phyloP scores from a whole-genome alignment of 2,113 vertebrate genomes.

The Oreochromis tanganicae region DNA sequence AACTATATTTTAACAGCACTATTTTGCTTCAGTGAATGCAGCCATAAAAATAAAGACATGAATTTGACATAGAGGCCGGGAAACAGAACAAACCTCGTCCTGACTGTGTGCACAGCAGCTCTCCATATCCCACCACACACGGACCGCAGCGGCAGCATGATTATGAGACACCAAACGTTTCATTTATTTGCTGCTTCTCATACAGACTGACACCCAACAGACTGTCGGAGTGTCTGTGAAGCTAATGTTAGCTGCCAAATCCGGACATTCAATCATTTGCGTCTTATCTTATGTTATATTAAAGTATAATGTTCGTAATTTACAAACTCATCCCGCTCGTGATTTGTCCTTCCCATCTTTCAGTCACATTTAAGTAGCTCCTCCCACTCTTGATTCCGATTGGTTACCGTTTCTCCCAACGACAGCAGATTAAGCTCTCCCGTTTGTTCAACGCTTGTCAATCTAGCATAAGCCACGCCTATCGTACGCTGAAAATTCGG shows the following conservation, averaged over 20 bases:
- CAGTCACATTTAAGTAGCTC: not conserved
- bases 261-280: fast-evolving
- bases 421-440: fast-evolving
- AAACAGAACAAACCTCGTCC: slow-evolving; percentile 37
- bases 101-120: slow-evolving; percentile 4
- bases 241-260: not conserved
- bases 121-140: slow-evolving; percentile 18
- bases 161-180: not conserved
- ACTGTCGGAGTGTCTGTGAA: not conserved
- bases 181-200: not conserved
- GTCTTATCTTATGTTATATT: fast-evolving
- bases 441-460: slow-evolving; percentile 37
- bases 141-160: not conserved
- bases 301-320: not conserved
- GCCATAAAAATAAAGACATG: not conserved
- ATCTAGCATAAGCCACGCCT: slow-evolving; percentile 12
- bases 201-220: not conserved
- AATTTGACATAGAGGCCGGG: not conserved
- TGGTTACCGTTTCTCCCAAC: not conserved
- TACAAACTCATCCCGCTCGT: not conserved
- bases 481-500: slow-evolving; percentile 8
- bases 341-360: not conserved
- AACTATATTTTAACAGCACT: not conserved
- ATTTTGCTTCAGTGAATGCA: not conserved
- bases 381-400: slow-evolving; percentile 15